Conservation (phyloP, 2,797 vertebrate genomes). For the Sebastiscus tertius region DNA sequence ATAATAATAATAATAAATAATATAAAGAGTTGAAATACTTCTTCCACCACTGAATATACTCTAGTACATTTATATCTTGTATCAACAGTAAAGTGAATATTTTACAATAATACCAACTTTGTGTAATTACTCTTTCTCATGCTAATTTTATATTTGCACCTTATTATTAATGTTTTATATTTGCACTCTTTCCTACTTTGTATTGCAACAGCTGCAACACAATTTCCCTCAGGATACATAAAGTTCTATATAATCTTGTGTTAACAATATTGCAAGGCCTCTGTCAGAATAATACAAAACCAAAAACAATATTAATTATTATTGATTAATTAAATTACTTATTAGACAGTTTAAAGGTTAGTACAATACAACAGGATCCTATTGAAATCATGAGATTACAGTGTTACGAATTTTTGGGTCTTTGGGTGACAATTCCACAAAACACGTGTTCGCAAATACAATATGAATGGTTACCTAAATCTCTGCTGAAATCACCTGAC, state of each 20-base stretch:
- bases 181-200: background rate
- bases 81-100: background rate
- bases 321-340: too few species aligned
- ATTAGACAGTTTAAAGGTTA: background rate
- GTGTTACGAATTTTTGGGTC: background rate
- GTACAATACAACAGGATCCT: background rate
- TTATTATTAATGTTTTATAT: background rate
- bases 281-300: background rate
- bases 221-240: background rate
- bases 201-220: background rate
- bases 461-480: conserved; percentile 38
- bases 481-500: conserved; percentile 55
- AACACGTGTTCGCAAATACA: conserved; percentile 40
- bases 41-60: background rate
- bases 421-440: background rate
- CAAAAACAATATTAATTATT: background rate
- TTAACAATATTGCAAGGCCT: background rate
- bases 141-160: background rate
- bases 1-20: too few species aligned
- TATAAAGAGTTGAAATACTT: background rate
- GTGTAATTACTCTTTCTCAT: too few species aligned
- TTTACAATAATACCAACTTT: background rate
- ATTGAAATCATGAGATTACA: background rate
- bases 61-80: background rate
- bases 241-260: too few species aligned